Percentiles rank a stretch among this genome's conserved stretches.
Conservation (phyloP, 2,888 invertebrate genomes). For the Drosophila fulvimacula region DNA sequence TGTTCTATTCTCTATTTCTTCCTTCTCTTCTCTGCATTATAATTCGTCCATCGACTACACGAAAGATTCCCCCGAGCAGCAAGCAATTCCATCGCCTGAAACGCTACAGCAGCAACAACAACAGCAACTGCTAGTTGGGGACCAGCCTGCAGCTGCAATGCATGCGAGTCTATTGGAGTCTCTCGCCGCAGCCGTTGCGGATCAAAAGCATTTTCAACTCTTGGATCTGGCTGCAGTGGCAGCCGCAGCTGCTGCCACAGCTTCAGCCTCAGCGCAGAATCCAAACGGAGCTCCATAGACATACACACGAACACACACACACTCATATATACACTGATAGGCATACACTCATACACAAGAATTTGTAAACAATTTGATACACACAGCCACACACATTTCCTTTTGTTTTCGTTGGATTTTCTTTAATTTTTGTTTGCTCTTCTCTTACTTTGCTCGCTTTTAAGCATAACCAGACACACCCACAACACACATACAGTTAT, state of each 20-base stretch:
- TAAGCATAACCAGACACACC: slow-evolving; percentile 6
- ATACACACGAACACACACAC: background rate
- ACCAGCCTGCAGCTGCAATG: slow-evolving; percentile 63
- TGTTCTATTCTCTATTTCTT: slow-evolving; percentile 49
- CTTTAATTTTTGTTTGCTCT: slow-evolving; percentile 9
- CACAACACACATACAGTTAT: background rate
- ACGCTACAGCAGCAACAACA: slow-evolving; percentile 48
- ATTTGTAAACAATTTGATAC: slow-evolving; percentile 36
- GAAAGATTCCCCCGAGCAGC: slow-evolving; percentile 70
- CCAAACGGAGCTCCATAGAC: slow-evolving; percentile 58
- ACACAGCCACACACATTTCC: slow-evolving; percentile 12
- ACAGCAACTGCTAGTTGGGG: slow-evolving; percentile 52
- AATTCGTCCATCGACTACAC: slow-evolving; percentile 44
- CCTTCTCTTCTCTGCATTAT: slow-evolving; percentile 50
- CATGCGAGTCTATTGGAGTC: slow-evolving; percentile 75
- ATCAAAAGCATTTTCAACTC: slow-evolving; percentile 80
- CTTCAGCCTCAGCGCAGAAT: slow-evolving; percentile 61
- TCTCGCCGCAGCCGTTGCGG: slow-evolving; percentile 75
- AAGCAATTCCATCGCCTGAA: slow-evolving; percentile 60
- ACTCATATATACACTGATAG: slow-evolving; percentile 12
- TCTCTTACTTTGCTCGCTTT: slow-evolving; percentile 20
- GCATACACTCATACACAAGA: slow-evolving; percentile 21
- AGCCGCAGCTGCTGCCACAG: slow-evolving; percentile 68
- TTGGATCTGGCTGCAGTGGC: slow-evolving; percentile 73
- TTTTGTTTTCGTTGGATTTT: slow-evolving; percentile 22